Evolutionary conservation across 2,888 invertebrate species (phyloP).

Genomic region (Mythimna lalbum): DNA sequence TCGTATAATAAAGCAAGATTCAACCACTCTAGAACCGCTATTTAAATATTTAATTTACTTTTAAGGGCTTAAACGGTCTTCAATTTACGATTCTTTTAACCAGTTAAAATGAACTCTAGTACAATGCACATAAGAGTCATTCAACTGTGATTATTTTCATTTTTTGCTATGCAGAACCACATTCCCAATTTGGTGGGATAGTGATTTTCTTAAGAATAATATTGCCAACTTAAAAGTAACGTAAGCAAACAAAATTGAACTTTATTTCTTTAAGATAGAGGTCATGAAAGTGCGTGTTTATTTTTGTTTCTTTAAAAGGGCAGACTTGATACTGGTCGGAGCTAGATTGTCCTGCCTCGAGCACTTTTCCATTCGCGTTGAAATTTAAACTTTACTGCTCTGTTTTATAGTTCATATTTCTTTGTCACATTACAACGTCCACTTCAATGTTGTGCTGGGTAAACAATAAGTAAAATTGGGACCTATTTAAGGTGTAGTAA

Average conservation of each 20-base stretch:
- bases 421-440: conserved; percentile 55
- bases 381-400: conserved; percentile 66
- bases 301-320: conserved; percentile 74
- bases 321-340: conserved; percentile 75
- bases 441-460: conserved; percentile 57
- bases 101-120: conserved; percentile 39
- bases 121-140: conserved; percentile 27
- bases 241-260: conserved; percentile 56
- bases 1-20: conserved; percentile 21
- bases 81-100: background rate
- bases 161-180: conserved; percentile 69
- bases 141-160: conserved; percentile 55
- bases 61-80: conserved; percentile 18
- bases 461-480: conserved; percentile 48
- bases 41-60: conserved; percentile 48
- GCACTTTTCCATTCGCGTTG: conserved; percentile 57
- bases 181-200: conserved; percentile 77
- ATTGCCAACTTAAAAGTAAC: conserved; percentile 35
- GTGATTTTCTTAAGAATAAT: conserved; percentile 69
- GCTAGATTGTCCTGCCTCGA: conserved; percentile 77
- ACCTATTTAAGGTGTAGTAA: conserved; percentile 48
- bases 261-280: conserved; percentile 58
- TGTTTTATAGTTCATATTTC: conserved; percentile 66
- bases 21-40: conserved; percentile 36
- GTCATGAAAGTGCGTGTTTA: conserved; percentile 51